Percentiles rank a stretch among this genome's conserved stretches.
Conservation (phyloP, 2,113 vertebrate genomes). For the Rousettus leschenaultii region DNA sequence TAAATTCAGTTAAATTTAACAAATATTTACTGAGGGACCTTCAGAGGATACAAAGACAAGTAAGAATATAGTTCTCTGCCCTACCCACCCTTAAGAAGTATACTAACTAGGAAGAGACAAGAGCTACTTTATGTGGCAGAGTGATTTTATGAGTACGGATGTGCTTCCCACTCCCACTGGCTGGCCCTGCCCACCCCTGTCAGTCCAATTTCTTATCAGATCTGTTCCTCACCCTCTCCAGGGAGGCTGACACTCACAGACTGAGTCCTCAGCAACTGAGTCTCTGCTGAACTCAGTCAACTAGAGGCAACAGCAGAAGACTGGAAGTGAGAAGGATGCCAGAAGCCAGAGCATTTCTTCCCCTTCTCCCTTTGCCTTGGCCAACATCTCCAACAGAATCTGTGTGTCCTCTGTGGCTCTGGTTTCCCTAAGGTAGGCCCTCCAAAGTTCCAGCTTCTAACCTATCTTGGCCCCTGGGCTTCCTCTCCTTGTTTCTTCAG, state of each 20-base stretch:
- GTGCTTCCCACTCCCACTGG: neutral
- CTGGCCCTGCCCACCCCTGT: neutral
- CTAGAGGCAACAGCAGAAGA: neutral
- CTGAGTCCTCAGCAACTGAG: neutral
- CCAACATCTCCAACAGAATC: neutral
- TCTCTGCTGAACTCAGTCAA: neutral
- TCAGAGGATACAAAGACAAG: neutral
- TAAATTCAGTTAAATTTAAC: neutral
- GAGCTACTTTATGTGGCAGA: neutral
- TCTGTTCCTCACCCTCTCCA: neutral
- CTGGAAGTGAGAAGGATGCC: neutral
- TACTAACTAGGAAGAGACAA: neutral
- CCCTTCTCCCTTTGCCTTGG: neutral
- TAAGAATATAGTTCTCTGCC: neutral
- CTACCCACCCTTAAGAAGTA: neutral
- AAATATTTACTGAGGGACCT: neutral
- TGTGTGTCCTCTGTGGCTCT: neutral
- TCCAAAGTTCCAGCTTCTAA: neutral
- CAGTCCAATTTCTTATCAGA: neutral
- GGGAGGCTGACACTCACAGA: neutral
- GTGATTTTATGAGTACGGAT: neutral
- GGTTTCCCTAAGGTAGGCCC: neutral
- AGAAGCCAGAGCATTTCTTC: neutral
- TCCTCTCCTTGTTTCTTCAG: neutral
- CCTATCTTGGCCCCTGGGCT: neutral